Evolutionary conservation across 2,113 vertebrate genomes (phyloP), one percentile per base, ranked within the genome.

Genomic region (Verasper variegatus): DNA sequence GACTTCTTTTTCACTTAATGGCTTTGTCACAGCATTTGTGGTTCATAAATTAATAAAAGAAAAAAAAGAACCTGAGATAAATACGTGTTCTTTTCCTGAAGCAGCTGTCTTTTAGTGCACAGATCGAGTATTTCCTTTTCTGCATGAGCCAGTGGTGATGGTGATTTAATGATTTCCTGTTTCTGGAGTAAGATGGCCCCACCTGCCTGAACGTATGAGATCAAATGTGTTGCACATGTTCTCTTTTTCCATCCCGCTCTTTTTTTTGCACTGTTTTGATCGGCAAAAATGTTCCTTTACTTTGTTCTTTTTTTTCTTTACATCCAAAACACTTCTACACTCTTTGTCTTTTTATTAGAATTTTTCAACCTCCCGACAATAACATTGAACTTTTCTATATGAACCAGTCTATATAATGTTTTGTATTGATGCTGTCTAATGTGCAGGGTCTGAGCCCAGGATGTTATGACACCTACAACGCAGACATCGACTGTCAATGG

Each of bases 401-500:
- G 40, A 42, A 42, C 2, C 40, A 11, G 35, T 37, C 5, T 37
- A 9, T 37, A 37, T 37, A 37, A 37, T 37, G 40, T 42, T 42
- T 42, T 10, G 40, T 49, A 37, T 26, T 77, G 24, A 21, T 70
- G 31, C 31, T 31, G 69, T 86, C 57, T 15, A 42, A 67, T 9
- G 57, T 91, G 82, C 82, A 98, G 98, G 98, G 98, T 45, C 86
- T 99, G 90, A 99, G 97, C 72, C 97, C 98, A 68, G 98, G 98
- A 71, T 99, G 98, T 84, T 99, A 99, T 0, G 98, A 99, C 82
- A 99, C 97, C 52, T 99, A 99, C 76, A 98, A 97, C 49, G 98
- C 98, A 71, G 98, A 99, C 87, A 99, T 99, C 83, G 97, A 99
- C 89, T 99, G 98, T 90, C 98, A 99, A 51, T 99, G 98, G 98